Evolutionary conservation across 2,797 vertebrate species (phyloP).

Genomic region (Centropyge bicolor): DNA sequence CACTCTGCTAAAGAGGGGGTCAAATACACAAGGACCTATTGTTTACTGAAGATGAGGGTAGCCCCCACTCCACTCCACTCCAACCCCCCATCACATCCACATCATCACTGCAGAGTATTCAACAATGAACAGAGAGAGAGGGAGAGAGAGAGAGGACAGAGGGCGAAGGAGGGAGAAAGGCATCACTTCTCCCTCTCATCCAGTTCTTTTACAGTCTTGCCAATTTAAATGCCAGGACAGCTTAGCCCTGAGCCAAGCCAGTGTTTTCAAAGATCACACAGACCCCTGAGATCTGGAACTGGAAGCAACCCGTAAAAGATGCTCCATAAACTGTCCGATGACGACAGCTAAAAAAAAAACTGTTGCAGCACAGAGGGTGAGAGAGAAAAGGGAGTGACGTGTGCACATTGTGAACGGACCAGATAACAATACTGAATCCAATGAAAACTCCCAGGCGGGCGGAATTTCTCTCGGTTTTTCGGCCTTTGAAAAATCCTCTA

Average conservation of each 20-base stretch:
- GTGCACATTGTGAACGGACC: constrained; percentile 20
- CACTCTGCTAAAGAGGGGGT: constrained; percentile 73
- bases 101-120: constrained; percentile 71
- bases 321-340: constrained; percentile 33
- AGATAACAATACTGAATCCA: constrained; percentile 41
- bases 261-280: constrained; percentile 61
- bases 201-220: constrained; percentile 69
- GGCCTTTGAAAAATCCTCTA: constrained; percentile 10
- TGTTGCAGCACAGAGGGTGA: not conserved
- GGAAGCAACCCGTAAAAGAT: constrained; percentile 33
- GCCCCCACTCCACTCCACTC: constrained; percentile 68
- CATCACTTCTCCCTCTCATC: constrained; percentile 61
- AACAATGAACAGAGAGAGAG: constrained; percentile 77
- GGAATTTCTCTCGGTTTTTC: constrained; percentile 4
- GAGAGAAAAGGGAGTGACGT: constrained; percentile 12
- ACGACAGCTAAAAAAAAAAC: constrained; percentile 29
- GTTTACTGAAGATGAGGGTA: constrained; percentile 82
- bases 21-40: constrained; percentile 85
- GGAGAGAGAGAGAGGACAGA: constrained; percentile 1
- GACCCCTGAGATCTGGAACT: constrained; percentile 46
- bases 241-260: constrained; percentile 60
- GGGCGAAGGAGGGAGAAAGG: constrained; percentile 25
- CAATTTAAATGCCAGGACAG: constrained; percentile 77
- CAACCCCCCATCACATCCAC: constrained; percentile 67
- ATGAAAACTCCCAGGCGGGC: constrained; percentile 18